Evolutionary conservation across 2,888 invertebrate species (phyloP).

Genomic region (Epirrhoe tristata): DNA sequence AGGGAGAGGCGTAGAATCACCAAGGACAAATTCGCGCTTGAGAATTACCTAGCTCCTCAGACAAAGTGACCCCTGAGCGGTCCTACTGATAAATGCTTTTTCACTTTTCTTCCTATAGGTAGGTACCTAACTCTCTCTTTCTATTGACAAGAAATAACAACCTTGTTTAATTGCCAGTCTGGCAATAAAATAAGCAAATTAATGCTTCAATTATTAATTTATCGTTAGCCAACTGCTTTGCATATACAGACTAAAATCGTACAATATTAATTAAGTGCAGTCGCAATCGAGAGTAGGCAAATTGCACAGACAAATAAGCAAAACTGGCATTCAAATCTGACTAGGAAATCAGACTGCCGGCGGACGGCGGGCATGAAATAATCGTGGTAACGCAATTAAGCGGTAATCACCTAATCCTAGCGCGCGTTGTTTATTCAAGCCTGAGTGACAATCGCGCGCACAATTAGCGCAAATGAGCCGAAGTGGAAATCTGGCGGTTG

Average conservation of each 20-base stretch:
- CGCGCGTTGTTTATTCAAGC: constrained; percentile 84
- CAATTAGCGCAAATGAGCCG: constrained; percentile 85
- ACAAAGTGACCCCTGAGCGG: too few species aligned
- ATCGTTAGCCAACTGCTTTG: constrained; percentile 15
- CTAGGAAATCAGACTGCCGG: constrained; percentile 80
- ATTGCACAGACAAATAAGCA: constrained; percentile 55
- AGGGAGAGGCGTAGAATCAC: too few species aligned
- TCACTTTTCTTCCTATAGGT: too few species aligned
- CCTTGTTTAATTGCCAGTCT: too few species aligned
- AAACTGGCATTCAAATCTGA: constrained; percentile 74
- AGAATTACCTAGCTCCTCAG: too few species aligned
- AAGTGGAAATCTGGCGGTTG: constrained; percentile 83
- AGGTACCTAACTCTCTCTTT: too few species aligned
- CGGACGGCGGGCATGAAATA: constrained; percentile 78
- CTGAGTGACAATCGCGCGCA: constrained; percentile 85
- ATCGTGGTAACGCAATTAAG: constrained; percentile 83
- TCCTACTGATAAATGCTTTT: too few species aligned
- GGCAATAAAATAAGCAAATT: constrained; percentile 16
- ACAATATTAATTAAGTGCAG: constrained; percentile 44
- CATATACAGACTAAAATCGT: constrained; percentile 34
- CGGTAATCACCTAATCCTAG: constrained; percentile 85
- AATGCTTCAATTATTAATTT: constrained; percentile 21
- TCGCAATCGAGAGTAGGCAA: constrained; percentile 45
- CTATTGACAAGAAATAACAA: too few species aligned
- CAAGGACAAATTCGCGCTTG: too few species aligned